Evolutionary conservation across 2,113 vertebrate genomes (phyloP).

Genomic region (Anser cygnoides): DNA sequence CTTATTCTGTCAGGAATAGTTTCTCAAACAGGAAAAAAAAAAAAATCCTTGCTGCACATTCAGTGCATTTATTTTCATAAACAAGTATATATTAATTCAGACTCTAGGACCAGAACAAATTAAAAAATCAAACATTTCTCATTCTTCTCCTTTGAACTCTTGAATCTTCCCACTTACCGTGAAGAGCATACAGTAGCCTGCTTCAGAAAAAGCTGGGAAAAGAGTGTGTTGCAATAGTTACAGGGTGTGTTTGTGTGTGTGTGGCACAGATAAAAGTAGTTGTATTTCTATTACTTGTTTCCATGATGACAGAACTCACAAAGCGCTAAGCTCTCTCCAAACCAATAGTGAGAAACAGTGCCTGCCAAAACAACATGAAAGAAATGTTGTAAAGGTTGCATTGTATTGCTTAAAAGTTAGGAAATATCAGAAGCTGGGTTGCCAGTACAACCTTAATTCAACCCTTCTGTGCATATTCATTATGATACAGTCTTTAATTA

Average conservation of each 20-base stretch:
- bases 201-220: conserved; percentile 32
- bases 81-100: neutral
- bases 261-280: conserved; percentile 1
- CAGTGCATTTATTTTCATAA: neutral
- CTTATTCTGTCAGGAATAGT: neutral
- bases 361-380: conserved; percentile 34
- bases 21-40: neutral
- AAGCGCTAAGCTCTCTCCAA: neutral
- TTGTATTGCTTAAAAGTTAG: conserved; percentile 13
- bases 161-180: neutral
- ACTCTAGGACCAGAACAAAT: neutral
- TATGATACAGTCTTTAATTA: conserved; percentile 26
- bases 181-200: neutral
- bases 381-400: conserved; percentile 35
- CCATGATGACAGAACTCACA: conserved; percentile 13
- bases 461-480: neutral
- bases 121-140: neutral
- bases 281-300: conserved; percentile 32
- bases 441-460: conserved; percentile 42
- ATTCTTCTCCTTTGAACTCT: neutral
- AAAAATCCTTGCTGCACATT: neutral
- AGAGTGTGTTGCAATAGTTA: neutral
- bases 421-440: conserved; percentile 26
- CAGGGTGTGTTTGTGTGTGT: neutral
- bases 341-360: neutral